A percentile compares a stretch with the other conserved stretches of the same genome.
phyloP scores from a whole-genome alignment of 2,888 invertebrate species.

The Lycocerus yunnanus region DNA sequence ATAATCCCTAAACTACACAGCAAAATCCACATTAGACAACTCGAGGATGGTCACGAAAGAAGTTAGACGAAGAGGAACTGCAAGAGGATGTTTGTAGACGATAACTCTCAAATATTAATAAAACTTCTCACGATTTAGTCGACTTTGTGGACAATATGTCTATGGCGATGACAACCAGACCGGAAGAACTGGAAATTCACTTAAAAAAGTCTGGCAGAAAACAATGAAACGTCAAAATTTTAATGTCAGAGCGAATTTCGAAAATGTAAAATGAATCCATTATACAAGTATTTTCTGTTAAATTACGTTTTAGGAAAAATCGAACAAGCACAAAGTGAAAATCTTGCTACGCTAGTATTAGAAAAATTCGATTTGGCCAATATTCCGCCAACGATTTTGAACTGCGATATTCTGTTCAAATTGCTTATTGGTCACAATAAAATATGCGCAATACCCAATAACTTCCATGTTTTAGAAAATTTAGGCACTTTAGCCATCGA shows the following conservation, averaged over 20 bases:
- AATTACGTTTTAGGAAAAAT: slow-evolving; percentile 70
- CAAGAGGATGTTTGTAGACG: too few species aligned
- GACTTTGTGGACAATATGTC: too few species aligned
- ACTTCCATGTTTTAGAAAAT: slow-evolving; percentile 60
- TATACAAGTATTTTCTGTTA: slow-evolving; percentile 70
- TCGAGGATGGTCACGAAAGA: too few species aligned
- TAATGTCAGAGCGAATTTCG: not conserved
- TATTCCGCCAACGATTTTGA: slow-evolving; percentile 62
- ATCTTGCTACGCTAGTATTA: slow-evolving; percentile 64
- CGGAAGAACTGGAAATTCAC: too few species aligned
- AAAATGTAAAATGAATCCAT: slow-evolving; percentile 60
- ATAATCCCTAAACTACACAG: too few species aligned
- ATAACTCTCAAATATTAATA: too few species aligned
- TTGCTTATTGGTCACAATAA: slow-evolving; percentile 69
- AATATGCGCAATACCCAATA: slow-evolving; percentile 59
- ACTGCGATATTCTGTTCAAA: slow-evolving; percentile 63
- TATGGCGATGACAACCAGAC: too few species aligned
- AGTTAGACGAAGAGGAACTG: too few species aligned
- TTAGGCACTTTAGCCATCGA: slow-evolving; percentile 68
- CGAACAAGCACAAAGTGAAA: slow-evolving; percentile 65
- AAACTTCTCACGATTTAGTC: too few species aligned
- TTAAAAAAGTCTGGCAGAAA: too few species aligned
- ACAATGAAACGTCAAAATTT: not conserved
- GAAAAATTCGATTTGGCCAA: slow-evolving; percentile 67
- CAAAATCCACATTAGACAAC: too few species aligned